Evolutionary conservation across 2,113 vertebrate species (phyloP).

Genomic region (Rafetus swinhoei): DNA sequence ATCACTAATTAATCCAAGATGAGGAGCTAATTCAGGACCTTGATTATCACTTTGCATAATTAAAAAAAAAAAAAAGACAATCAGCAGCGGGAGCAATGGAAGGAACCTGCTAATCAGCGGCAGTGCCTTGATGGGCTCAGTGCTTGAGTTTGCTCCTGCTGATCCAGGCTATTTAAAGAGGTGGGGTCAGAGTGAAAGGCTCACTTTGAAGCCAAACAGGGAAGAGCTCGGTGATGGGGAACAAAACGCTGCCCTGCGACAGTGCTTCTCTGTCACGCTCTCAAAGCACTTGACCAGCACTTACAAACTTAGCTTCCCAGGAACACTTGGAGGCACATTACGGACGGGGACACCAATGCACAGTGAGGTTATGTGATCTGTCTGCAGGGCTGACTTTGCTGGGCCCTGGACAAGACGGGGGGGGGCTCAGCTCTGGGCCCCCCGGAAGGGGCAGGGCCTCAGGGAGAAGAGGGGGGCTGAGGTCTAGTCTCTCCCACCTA

Average conservation of each 20-base stretch:
- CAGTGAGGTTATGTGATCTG: not conserved
- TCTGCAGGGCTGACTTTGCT: not conserved
- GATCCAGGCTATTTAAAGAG: not conserved
- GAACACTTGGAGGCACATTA: not conserved
- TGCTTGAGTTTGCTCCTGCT: not conserved
- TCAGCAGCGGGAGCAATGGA: not conserved
- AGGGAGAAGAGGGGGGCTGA: too few species aligned
- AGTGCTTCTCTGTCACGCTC: not conserved
- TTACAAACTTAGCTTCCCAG: not conserved
- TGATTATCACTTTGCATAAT: constrained; percentile 75
- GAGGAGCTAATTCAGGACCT: constrained; percentile 69
- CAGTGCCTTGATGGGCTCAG: not conserved
- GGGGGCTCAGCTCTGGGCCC: too few species aligned
- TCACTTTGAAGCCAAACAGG: not conserved
- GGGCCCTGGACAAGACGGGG: too few species aligned
- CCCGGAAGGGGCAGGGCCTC: too few species aligned
- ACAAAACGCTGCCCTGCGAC: accelerated
- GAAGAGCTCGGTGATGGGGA: not conserved
- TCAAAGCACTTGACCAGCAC: accelerated
- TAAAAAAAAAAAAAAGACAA: constrained; percentile 1
- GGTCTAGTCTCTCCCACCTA: too few species aligned
- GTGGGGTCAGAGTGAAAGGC: not conserved
- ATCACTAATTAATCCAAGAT: constrained; percentile 69
- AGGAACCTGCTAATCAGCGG: not conserved
- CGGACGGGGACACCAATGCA: accelerated